Evolutionary conservation across 2,797 vertebrate species (phyloP).

Genomic region (Bovichtus variegatus): DNA sequence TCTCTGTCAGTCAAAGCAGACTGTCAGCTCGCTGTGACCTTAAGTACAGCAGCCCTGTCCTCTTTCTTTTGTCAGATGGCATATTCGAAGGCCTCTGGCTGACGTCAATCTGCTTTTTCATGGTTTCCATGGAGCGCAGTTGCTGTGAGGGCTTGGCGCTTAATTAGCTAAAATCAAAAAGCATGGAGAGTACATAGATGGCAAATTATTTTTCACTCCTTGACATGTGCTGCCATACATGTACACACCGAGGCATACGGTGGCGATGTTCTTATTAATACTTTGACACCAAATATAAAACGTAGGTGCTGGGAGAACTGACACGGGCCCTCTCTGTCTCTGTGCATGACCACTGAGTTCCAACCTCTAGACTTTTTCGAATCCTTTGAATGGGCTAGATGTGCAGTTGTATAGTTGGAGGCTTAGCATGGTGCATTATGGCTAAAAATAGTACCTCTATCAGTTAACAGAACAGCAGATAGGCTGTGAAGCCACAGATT

Average conservation of each 20-base stretch:
- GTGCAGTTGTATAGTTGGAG: conserved; percentile 72
- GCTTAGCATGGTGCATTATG: conserved; percentile 65
- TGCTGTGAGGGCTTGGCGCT: conserved; percentile 69
- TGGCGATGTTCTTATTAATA: conserved; percentile 67
- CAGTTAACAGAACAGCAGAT: conserved; percentile 70
- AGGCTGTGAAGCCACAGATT: conserved; percentile 59
- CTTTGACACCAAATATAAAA: conserved; percentile 65
- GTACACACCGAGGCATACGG: conserved; percentile 30
- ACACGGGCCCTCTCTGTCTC: conserved; percentile 56
- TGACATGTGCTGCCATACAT: conserved; percentile 64
- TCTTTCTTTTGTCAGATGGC: conserved; percentile 72
- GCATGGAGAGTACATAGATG: conserved; percentile 48
- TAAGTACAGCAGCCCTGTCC: conserved; percentile 59
- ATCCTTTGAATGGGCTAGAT: conserved; percentile 78
- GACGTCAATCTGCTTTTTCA: conserved; percentile 74
- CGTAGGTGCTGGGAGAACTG: conserved; percentile 32
- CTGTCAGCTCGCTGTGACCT: conserved; percentile 63
- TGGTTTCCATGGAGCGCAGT: conserved; percentile 82
- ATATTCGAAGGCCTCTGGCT: conserved; percentile 75
- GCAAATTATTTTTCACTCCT: conserved; percentile 71
- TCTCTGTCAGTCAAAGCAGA: conserved; percentile 41
- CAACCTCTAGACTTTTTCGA: conserved; percentile 67
- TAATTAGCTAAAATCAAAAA: conserved; percentile 77
- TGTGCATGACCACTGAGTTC: conserved; percentile 57
- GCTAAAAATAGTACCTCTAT: conserved; percentile 80